Conservation (phyloP, 2,888 invertebrate species). For the Trissolcus brochymenae region DNA sequence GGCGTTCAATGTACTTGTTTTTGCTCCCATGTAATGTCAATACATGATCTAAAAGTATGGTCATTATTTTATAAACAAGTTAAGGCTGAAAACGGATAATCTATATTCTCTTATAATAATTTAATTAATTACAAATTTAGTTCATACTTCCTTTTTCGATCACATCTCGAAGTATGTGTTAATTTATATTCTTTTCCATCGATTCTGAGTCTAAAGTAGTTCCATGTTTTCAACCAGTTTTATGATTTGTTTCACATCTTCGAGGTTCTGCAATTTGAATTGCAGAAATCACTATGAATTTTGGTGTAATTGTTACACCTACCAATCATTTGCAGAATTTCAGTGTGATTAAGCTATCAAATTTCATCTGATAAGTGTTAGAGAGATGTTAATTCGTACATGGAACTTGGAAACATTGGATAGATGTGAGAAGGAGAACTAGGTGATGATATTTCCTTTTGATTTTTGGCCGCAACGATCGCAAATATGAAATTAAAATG, state of each 20-base stretch:
- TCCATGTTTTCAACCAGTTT: neutral
- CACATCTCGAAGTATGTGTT: too few species aligned
- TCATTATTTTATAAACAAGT: conserved; percentile 49
- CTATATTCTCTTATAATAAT: too few species aligned
- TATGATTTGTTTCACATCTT: too few species aligned
- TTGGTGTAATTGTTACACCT: too few species aligned
- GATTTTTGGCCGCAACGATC: conserved; percentile 12
- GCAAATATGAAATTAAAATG: conserved; percentile 39
- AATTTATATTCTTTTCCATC: too few species aligned
- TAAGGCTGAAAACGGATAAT: too few species aligned
- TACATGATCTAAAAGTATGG: conserved; percentile 52
- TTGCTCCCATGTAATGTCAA: conserved; percentile 48
- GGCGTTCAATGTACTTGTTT: conserved; percentile 54
- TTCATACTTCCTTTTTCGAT: too few species aligned
- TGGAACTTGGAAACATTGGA: too few species aligned
- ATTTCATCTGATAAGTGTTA: conserved; percentile 10
- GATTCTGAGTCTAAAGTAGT: too few species aligned
- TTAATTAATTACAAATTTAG: too few species aligned
- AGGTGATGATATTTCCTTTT: conserved; percentile 13
- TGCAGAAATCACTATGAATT: neutral
- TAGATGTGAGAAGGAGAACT: neutral
- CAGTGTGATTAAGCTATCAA: conserved; percentile 3
- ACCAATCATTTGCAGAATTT: too few species aligned
- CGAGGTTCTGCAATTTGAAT: conserved; percentile 1
- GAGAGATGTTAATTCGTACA: neutral